These are phyloP conservation scores for Eidolon helvum DNA, from an alignment of 2,113 vertebrate species.

Conservation along the genomic window DNA sequence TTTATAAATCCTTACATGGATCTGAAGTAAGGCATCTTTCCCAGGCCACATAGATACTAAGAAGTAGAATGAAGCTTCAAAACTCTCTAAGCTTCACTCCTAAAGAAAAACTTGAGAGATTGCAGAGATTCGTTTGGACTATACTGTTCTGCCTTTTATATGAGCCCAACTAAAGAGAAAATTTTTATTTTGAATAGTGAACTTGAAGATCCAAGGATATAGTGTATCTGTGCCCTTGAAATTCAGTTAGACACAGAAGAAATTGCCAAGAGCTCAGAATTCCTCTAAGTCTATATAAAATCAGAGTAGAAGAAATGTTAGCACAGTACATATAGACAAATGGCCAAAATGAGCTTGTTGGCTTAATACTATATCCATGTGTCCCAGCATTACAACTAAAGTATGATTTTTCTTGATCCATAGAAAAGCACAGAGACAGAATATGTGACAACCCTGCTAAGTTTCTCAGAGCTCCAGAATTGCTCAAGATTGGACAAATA, in stretches of 20 bases:
- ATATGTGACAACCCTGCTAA: neutral
- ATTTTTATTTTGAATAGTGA: neutral
- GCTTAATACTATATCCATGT: neutral
- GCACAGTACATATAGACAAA: rapidly evolving
- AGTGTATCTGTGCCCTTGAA: neutral
- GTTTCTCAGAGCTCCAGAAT: neutral
- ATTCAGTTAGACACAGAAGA: neutral
- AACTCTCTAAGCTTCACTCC: neutral
- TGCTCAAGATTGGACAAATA: neutral
- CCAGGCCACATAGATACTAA: neutral
- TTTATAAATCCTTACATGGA: neutral
- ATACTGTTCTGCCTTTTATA: neutral
- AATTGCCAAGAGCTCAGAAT: neutral
- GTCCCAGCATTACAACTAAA: neutral
- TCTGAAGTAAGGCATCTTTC: neutral
- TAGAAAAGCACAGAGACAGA: neutral
- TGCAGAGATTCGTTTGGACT: neutral
- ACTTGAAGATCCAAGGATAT: neutral
- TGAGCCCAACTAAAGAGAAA: neutral
- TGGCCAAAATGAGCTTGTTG: neutral
- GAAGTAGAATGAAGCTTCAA: neutral
- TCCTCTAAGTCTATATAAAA: neutral
- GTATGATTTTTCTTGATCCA: neutral
- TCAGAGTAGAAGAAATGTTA: neutral
- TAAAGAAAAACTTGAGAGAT: neutral